Percentiles rank a stretch among this genome's conserved stretches.
Evolutionary conservation across 35 echinoderm and acorn worm species (phyloP).

Genomic region (Eucidaris tribuloides): DNA sequence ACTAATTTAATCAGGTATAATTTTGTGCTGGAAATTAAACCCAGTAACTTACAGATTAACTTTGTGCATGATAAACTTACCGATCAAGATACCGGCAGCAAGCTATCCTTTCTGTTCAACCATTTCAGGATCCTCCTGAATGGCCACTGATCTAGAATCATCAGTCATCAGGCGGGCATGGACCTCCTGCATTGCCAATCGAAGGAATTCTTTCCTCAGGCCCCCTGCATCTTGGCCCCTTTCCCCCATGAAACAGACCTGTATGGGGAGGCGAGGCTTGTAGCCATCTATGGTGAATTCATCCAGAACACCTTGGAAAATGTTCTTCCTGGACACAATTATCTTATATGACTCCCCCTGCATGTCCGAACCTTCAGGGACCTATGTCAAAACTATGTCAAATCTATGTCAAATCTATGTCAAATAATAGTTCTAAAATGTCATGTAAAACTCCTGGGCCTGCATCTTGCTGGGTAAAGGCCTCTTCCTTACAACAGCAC

Average conservation of each 20-base stretch:
- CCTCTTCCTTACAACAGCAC: too few species aligned
- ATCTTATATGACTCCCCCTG: too few species aligned
- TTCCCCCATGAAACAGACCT: not conserved
- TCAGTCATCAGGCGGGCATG: not conserved
- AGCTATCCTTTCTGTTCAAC: not conserved
- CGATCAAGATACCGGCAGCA: not conserved
- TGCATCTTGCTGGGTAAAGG: too few species aligned
- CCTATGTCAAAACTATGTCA: too few species aligned
- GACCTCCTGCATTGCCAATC: not conserved
- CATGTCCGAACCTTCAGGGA: not conserved
- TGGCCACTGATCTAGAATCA: not conserved
- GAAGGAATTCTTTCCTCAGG: not conserved
- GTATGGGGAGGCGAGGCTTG: slow-evolving; percentile 7
- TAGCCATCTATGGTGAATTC: not conserved
- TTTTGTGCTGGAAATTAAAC: too few species aligned
- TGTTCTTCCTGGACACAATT: not conserved
- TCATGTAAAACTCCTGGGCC: too few species aligned
- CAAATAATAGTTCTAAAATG: too few species aligned
- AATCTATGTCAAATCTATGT: too few species aligned
- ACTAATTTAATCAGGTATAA: too few species aligned
- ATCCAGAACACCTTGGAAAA: not conserved
- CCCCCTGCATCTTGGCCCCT: not conserved
- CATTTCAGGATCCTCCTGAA: not conserved
- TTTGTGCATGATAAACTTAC: too few species aligned
- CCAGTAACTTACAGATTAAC: too few species aligned